These are phyloP conservation scores for Minunthozetes semirufus DNA, from an alignment of 2,888 invertebrate genomes.

Conservation along the genomic window DNA sequence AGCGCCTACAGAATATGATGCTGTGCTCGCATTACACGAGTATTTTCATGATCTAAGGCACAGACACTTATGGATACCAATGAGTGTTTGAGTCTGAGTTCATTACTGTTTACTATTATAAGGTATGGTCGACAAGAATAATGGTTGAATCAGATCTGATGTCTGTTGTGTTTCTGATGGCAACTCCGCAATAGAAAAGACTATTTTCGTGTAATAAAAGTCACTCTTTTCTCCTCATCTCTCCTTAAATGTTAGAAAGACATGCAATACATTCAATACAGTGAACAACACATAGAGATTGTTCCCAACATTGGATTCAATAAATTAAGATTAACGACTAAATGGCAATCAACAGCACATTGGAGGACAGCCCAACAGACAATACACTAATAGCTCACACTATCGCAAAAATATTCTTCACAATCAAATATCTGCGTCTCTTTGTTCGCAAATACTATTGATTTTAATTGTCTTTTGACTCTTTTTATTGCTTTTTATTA, in stretches of 20 bases:
- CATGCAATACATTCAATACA: conserved; percentile 14
- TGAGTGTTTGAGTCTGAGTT: background rate
- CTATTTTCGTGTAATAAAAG: conserved; percentile 18
- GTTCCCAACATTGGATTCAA: background rate
- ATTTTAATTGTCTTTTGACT: background rate
- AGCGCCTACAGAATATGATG: background rate
- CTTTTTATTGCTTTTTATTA: background rate
- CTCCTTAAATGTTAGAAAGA: background rate
- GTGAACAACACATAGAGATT: conserved; percentile 1
- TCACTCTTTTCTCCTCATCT: background rate
- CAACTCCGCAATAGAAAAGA: background rate
- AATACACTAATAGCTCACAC: background rate
- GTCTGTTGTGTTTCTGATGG: background rate
- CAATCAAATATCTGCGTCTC: background rate
- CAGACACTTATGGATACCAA: background rate
- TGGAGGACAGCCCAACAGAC: background rate
- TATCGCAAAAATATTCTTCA: background rate
- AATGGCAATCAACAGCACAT: conserved; percentile 20
- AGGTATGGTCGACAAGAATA: background rate
- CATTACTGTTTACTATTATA: background rate
- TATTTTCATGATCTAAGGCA: background rate
- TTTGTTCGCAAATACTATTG: background rate
- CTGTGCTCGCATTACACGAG: background rate
- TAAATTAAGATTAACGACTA: conserved; percentile 23
- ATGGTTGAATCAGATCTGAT: background rate